A percentile compares a stretch with the other conserved stretches of the same genome.
Conservation (phyloP, 1,140 invertebrate species). For the Caenorhabditis inopinata region DNA sequence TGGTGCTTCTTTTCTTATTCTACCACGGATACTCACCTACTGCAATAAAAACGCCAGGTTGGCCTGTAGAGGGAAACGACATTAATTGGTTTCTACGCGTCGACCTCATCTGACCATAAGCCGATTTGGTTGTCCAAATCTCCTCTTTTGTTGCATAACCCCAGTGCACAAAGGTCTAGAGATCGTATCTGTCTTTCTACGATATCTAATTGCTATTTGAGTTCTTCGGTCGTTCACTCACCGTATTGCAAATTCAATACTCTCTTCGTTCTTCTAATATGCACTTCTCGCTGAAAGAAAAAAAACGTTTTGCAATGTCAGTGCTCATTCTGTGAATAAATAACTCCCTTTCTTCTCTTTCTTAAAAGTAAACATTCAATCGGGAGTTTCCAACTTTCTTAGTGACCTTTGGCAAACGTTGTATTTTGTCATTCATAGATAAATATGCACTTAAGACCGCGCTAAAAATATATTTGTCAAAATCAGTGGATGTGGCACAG, state of each 20-base stretch:
- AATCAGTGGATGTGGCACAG: no score
- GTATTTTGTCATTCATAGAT: no score
- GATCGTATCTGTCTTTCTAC: background rate
- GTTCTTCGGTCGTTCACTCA: background rate
- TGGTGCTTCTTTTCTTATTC: no score
- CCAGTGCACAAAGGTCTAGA: background rate
- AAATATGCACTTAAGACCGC: background rate
- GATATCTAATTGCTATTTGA: background rate
- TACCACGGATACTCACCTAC: no score
- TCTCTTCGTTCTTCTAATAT: background rate
- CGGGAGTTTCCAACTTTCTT: background rate
- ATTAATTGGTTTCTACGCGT: background rate
- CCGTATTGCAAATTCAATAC: background rate
- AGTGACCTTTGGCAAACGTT: background rate
- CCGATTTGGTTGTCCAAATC: background rate
- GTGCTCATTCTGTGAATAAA: background rate
- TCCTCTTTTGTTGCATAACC: background rate
- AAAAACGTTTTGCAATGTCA: background rate
- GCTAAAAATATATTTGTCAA: no score
- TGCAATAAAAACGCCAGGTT: no score
- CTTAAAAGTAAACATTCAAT: background rate
- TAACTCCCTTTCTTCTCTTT: background rate
- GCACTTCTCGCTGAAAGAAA: background rate
- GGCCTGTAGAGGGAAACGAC: background rate
- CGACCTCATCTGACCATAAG: background rate